Evolutionary conservation across 2,888 invertebrate species (phyloP), one percentile per base, ranked within the genome.

Genomic region (Drosophila colorata): DNA sequence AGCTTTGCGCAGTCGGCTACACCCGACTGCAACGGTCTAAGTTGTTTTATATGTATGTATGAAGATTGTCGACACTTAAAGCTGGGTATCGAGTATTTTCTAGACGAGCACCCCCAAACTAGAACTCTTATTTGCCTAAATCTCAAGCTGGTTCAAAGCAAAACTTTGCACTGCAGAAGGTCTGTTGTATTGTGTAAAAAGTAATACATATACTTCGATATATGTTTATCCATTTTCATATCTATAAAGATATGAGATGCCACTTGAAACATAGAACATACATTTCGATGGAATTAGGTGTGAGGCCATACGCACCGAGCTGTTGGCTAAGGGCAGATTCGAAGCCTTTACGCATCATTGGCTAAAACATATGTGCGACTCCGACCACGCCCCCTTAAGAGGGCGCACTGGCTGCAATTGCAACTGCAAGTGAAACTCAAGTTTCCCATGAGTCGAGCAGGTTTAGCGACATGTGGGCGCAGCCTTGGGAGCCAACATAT

Each of bases 401-500:
- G 14, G 35, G 55, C 43, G 58, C 72, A 57, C 58, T 59, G 65
- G 61, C 51, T 37, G 67, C 67, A 48, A 48, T 47, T 20, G 59
- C 69, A 58, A 53, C 56, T 35, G 52, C 52, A 43, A 56, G 33
- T 55, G 56, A 37, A 71, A 61, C 52, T 61, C 47, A 38, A 44
- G 78, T 68, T 73, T 74, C 73, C 59, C 74, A 74, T 77, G 67
- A 61, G 52, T 20, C n/a, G 57, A 60, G 65, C 64, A 51, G 61
- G 57, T 51, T 71, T 53, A 31, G 25, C 52, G 47, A 18, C 63
- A 60, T 70, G 55, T 49, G 49, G 64, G 51, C 68, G 43, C 48
- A 56, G 59, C 70, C 73, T 73, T 71, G 66, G 40, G 69, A 60
- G 35, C 33, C 37, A 25, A 31, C 23, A 31, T 20, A 28, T n/a